Evolutionary conservation across 2,113 vertebrate species (phyloP), one percentile per base, ranked within the genome.

Genomic region (Gavialis gangeticus): DNA sequence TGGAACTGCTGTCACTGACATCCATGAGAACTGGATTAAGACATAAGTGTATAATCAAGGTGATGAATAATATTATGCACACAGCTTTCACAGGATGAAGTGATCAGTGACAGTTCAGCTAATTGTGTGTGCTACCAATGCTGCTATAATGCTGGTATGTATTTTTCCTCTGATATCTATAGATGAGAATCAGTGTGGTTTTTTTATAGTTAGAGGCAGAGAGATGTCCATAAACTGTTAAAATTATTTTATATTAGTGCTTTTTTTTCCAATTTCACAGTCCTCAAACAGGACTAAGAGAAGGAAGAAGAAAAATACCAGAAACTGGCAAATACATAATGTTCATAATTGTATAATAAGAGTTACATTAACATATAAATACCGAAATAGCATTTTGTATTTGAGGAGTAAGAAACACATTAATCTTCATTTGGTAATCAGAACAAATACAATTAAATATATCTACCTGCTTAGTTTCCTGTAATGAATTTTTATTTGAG

Each of bases 401-500:
- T 75, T 82, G 80, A 92, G 37, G 5, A 21, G 1, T 30, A 79
- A 82, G 22, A 91, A 90, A 6, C 30, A 89, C 88, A 90, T 34
- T 16, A 14, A 90, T 73, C 3, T 73, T 73, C 37, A 58, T 17
- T 85, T 82, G 59, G 57, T 37, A 79, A 87, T 67, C 58, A 17
- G 6, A 79, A 17, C 46, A 63, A 73, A 57, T 76, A 71, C 69
- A 3, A 2, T 1, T 83, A 22, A 57, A 89, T 95, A 90, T 95
- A 73, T 73, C 64, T 67, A 88, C 82, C 56, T 83, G 22, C 25
- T 76, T 92, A 80, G 88, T 92, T 90, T 87, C 30, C 15, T 67
- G 58, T 1, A 12, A 2, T 19, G 3, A 37, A 76, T 60, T 83
- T 67, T 24, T 0, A 57, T 93, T 90, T 84, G 83, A 77, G 28